Conservation (phyloP, 2,113 vertebrate species). For the Grammomys surdaster region DNA sequence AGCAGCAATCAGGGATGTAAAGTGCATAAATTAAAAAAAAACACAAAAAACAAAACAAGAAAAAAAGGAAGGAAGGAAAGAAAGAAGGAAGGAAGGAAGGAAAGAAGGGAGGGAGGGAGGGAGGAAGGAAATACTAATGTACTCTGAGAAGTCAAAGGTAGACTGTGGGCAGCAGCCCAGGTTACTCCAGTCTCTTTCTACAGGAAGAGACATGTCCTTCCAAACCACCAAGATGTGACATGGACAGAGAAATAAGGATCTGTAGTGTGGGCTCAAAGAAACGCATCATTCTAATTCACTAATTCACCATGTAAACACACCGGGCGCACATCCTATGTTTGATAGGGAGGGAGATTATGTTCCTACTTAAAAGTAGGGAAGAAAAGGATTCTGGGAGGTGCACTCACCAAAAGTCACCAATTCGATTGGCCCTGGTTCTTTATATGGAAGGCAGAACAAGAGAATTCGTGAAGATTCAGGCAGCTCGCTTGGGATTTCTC, state of each 20-base stretch:
- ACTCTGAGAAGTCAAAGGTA: not conserved
- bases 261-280: not conserved
- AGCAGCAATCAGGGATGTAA: too few species aligned
- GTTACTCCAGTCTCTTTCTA: not conserved
- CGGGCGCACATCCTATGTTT: not conserved
- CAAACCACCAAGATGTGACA: not conserved
- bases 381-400: not conserved
- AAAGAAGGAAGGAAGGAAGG: not conserved
- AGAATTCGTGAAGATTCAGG: not conserved
- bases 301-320: not conserved
- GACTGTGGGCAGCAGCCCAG: not conserved
- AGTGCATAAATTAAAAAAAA: too few species aligned
- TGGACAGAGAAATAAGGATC: slow-evolving; percentile 6
- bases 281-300: not conserved
- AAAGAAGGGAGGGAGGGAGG: rapidly evolving
- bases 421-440: not conserved
- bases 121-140: not conserved
- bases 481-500: slow-evolving; percentile 45
- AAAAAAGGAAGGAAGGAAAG: not conserved
- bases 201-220: not conserved
- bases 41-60: not conserved
- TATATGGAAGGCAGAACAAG: not conserved
- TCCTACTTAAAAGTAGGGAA: slow-evolving; percentile 8
- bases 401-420: slow-evolving; percentile 62
- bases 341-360: not conserved